Evolutionary conservation across 2,113 vertebrate species (phyloP), one percentile per base, ranked within the genome.

Genomic region (Cyphomyrus discorhynchus): DNA sequence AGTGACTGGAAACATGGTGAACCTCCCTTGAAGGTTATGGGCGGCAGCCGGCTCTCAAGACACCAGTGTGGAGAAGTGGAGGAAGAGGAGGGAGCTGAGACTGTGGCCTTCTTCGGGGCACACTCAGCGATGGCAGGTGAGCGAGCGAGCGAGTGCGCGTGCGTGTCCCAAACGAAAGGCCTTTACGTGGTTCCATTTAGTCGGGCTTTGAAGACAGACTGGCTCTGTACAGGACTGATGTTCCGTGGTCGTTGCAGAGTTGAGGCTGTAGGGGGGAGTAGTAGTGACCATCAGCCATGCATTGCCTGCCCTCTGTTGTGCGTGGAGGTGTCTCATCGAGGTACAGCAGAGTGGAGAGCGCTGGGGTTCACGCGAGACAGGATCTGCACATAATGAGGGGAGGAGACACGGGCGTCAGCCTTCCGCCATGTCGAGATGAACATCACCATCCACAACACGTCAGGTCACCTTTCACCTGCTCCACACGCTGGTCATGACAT

Each of bases 261-360:
- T 94, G 95, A 96, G 96, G 96, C 96, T 96, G 96, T 90, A 95
- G 94, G 94, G 95, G 95, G 95, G 96, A 93, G 94, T 39, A 89
- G 56, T 82, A 95, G 96, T 92, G 95, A 84, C 90, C 94, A 94
- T 95, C 95, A 94, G 96, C 96, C 97, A 97, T 97, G 96, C 96
- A 96, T 95, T 95, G 96, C 95, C 94, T 95, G 94, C 95, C 94
- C 94, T 95, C 94, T 95, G 92, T 31, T 93, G 95, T 94, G 94
- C 93, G 93, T 90, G 56, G 89, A 87, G 90, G 91, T 91, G 94
- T 95, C 95, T 98, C 97, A 97, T 94, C 96, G 96, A 94, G 97
- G 96, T 95, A 96, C 96, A 90, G 95, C 94, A 94, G 97, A 96
- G 95, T 97, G 97, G 93, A 97, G 97, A 94, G 96, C 97, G 92